These are phyloP conservation scores for Oenanthe oenanthe DNA, from an alignment of 2,113 vertebrate species.

Conservation along the genomic window DNA sequence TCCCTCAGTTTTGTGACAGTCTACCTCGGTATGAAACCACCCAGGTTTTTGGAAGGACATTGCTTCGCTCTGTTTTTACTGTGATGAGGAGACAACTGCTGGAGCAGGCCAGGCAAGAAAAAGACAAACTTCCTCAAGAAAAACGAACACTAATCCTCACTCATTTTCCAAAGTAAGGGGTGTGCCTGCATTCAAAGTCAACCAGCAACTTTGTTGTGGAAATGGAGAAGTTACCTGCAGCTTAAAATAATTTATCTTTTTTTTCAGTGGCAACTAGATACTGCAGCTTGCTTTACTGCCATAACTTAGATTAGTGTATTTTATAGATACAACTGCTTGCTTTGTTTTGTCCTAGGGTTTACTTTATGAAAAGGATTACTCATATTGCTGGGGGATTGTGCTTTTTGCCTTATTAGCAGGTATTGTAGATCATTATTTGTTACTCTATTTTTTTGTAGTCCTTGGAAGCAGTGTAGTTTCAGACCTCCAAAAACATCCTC, in stretches of 20 bases:
- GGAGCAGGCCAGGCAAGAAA: conserved; percentile 96
- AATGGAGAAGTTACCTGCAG: not conserved
- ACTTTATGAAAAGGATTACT: not conserved
- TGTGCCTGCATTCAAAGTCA: not conserved
- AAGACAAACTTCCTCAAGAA: conserved; percentile 95
- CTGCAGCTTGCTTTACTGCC: not conserved
- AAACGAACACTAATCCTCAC: conserved; percentile 98
- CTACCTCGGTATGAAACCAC: conserved; percentile 95
- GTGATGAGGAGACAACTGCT: conserved; percentile 95
- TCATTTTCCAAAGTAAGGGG: conserved; percentile 96
- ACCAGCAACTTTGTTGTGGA: not conserved
- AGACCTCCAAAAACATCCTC: not conserved
- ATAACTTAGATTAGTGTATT: not conserved
- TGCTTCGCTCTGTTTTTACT: conserved; percentile 94
- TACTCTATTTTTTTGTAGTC: not conserved
- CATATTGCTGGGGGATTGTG: not conserved
- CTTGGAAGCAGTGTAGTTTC: not conserved
- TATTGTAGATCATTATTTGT: not conserved
- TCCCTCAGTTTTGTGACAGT: conserved; percentile 98
- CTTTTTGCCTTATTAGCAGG: not conserved
- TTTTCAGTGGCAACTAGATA: not conserved
- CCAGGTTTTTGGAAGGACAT: conserved; percentile 93
- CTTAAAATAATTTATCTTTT: not conserved
- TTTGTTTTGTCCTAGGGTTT: not conserved
- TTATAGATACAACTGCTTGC: not conserved